Evolutionary conservation across 1,140 invertebrate genomes (phyloP).

Genomic region (Habropoda laboriosa): DNA sequence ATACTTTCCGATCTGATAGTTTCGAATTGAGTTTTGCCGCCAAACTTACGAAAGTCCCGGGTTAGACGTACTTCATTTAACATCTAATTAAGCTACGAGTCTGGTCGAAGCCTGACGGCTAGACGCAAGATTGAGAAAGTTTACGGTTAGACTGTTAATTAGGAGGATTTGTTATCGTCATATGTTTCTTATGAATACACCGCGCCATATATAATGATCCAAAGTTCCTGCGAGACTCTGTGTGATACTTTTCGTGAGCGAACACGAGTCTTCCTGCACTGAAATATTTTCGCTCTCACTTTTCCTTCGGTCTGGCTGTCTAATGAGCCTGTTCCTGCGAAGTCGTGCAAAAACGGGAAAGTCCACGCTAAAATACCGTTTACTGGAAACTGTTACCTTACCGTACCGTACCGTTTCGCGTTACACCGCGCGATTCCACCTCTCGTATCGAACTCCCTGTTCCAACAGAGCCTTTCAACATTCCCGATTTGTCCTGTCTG

Average conservation of each 20-base stretch:
- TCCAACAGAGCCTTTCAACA: constrained; percentile 2
- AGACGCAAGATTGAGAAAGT: constrained; percentile 16
- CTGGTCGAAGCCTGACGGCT: background rate
- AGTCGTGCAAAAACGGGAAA: constrained; percentile 49
- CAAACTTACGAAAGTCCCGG: background rate
- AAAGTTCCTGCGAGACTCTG: background rate
- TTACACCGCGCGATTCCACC: no score
- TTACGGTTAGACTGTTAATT: constrained; percentile 10
- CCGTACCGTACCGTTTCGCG: background rate
- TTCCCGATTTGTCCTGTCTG: constrained; percentile 3
- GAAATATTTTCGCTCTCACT: constrained; percentile 55
- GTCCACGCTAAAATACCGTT: constrained; percentile 27
- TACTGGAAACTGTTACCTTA: constrained; percentile 24
- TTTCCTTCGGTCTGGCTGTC: constrained; percentile 41
- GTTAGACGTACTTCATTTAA: constrained; percentile 6
- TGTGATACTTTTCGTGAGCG: background rate
- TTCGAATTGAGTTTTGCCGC: background rate
- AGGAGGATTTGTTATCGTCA: constrained; percentile 11
- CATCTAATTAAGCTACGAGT: constrained; percentile 7
- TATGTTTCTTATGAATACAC: background rate
- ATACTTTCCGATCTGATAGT: background rate
- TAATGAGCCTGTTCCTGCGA: constrained; percentile 50
- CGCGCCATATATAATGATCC: constrained; percentile 14
- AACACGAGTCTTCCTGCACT: constrained; percentile 30
- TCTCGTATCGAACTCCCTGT: no score